phyloP scores from a whole-genome alignment of 2,797 vertebrate species.

The Chaenodraco wilsoni region DNA sequence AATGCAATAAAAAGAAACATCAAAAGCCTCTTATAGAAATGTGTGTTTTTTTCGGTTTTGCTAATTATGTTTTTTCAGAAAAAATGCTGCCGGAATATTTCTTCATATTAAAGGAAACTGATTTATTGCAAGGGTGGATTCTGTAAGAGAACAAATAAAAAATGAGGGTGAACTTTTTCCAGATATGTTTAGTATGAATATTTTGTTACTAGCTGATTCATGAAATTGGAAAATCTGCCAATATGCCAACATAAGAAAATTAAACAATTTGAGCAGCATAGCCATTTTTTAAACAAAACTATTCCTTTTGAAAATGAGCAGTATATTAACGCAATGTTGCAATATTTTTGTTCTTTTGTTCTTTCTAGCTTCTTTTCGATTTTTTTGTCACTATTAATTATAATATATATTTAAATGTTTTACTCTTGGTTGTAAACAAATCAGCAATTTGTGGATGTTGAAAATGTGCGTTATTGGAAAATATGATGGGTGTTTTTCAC shows the following conservation, averaged over 20 bases:
- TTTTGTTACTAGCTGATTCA: not conserved
- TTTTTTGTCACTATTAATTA: not conserved
- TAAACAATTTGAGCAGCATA: too few relatives aligned
- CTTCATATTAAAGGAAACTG: not conserved
- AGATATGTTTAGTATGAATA: not conserved
- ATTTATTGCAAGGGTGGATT: not conserved
- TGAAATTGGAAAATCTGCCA: not conserved
- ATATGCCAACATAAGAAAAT: too few relatives aligned
- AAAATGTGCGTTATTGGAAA: not conserved
- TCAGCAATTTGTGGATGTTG: not conserved
- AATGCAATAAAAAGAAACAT: not conserved
- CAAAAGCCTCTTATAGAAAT: not conserved
- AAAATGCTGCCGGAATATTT: not conserved
- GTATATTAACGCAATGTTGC: too few relatives aligned
- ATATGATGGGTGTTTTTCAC: not conserved
- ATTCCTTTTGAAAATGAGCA: too few relatives aligned
- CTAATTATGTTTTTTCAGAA: not conserved
- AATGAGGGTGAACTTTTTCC: not conserved
- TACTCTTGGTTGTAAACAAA: not conserved
- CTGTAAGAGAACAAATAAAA: not conserved
- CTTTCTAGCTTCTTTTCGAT: not conserved
- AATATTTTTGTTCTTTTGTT: not conserved
- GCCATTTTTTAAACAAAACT: too few relatives aligned
- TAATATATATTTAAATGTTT: not conserved
- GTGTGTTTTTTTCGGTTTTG: not conserved